Base-by-base conservation (phyloP, 2,888 invertebrate genomes). In the Tetranychus truncatus region DNA sequence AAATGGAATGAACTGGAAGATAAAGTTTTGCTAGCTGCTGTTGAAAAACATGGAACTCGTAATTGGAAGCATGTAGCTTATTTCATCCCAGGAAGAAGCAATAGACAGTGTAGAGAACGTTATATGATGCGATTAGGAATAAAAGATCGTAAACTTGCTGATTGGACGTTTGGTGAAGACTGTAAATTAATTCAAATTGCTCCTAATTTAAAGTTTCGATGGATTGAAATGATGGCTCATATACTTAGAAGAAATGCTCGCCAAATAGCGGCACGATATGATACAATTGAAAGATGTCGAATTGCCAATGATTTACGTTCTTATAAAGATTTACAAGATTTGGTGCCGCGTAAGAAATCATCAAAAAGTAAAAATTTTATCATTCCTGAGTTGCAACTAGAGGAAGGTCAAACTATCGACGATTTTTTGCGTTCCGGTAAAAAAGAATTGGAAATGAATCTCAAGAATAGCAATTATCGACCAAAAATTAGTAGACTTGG, bases 161-260 rank as follows among this genome's bases (percentile, higher is more conserved):
- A 85, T 78, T 93, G 92, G 89, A 85, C 87, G 0, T 80, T 82
- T 18, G 85, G 86, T 71, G 92, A 94, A 81, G 89, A 91, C 79
- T 84, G 85, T 74, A 85, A 85, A 74, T 83, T 93, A 3, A 80
- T 85, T 65, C 84, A 86, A 75, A 82, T 88, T 1, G 86, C 92
- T 0, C 85, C 87, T n/a, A 84, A 83, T 77, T 86, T 87, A 78
- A 67, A 75, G 15, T 73, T 45, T 34, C 24, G 75, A 18, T 76
- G 76, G 75, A 45, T 73, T 24, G 55, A 75, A 72, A 66, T 76
- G 24, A 74, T 65, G 45, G n/a, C 45, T 1, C 46, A 75, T 8
- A n/a, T 75, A 20, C 34, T 44, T n/a, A 72, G 71, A 11, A 24
- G 76, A 24, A 76, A 76, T 66, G 73, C 75, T 20, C 66, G 71